Percentiles rank a stretch among this genome's conserved stretches.
These are phyloP conservation scores for human DNA, from an alignment of 2,113 vertebrate genomes.

Conservation along the genomic window DNA sequence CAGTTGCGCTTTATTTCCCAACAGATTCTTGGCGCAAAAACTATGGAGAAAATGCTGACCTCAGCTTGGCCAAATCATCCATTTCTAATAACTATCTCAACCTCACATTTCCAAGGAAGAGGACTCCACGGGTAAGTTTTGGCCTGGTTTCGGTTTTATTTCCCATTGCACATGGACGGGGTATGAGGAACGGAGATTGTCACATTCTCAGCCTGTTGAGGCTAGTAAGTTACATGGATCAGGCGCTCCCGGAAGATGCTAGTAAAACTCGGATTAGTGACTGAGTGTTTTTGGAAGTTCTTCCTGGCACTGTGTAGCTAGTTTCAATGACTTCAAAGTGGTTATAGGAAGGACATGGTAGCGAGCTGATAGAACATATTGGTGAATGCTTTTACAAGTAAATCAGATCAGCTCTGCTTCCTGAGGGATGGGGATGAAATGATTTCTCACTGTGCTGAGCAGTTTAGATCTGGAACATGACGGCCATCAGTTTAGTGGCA, in stretches of 20 bases:
- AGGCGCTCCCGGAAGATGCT: fast-evolving
- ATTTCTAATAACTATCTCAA: conserved; percentile 90
- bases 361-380: not conserved
- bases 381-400: not conserved
- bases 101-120: conserved; percentile 91
- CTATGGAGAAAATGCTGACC: conserved; percentile 87
- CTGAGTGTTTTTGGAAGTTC: not conserved
- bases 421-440: not conserved
- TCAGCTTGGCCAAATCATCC: conserved; percentile 84
- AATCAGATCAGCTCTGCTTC: not conserved
- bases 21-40: conserved; percentile 86
- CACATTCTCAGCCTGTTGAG: not conserved
- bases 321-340: not conserved
- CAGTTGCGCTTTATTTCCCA: conserved; percentile 21
- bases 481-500: not conserved
- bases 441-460: not conserved
- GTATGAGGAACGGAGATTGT: not conserved
- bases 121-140: conserved; percentile 92
- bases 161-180: not conserved
- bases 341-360: not conserved
- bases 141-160: not conserved
- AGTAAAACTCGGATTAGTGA: not conserved
- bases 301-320: not conserved
- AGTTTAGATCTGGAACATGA: not conserved
- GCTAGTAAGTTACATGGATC: not conserved